A percentile compares a stretch with the other conserved stretches of the same genome.
Conservation (phyloP, 1,140 invertebrate species). For the Lordiphosa collinella region DNA sequence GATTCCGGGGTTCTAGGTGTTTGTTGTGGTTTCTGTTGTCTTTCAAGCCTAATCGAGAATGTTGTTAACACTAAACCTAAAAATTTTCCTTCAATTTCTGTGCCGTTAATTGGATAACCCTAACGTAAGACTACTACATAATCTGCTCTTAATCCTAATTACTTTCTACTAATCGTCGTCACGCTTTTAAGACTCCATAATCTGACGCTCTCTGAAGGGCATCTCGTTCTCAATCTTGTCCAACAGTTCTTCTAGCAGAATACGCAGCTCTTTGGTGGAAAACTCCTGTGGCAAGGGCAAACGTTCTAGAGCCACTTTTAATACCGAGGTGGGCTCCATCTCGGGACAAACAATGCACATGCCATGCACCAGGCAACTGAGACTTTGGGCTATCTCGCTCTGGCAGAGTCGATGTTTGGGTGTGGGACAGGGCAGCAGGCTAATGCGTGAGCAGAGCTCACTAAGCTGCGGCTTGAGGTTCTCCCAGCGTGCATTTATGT, state of each 20-base stretch:
- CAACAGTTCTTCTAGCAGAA: conserved; percentile 60
- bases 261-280: conserved; percentile 62
- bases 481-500: conserved; percentile 83
- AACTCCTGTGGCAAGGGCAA: conserved; percentile 79
- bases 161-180: too few species aligned
- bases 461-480: conserved; percentile 83
- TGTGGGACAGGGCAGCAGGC: conserved; percentile 83
- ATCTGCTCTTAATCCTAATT: too few species aligned
- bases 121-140: too few species aligned
- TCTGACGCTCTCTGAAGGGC: conserved; percentile 18
- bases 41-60: too few species aligned
- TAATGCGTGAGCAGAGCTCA: conserved; percentile 83
- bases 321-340: conserved; percentile 54
- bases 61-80: too few species aligned
- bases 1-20: too few species aligned
- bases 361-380: conserved; percentile 64
- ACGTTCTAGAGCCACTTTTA: conserved; percentile 66
- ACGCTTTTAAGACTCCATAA: conserved; percentile 15
- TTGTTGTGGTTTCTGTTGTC: too few species aligned
- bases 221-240: conserved; percentile 40
- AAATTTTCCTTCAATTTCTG: too few species aligned
- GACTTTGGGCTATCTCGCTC: conserved; percentile 70
- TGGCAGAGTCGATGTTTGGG: conserved; percentile 83
- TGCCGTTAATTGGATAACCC: too few species aligned
- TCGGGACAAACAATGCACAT: conserved; percentile 62